phyloP scores from a whole-genome alignment of 2,113 vertebrate species.

The Poeciliopsis occidentalis region DNA sequence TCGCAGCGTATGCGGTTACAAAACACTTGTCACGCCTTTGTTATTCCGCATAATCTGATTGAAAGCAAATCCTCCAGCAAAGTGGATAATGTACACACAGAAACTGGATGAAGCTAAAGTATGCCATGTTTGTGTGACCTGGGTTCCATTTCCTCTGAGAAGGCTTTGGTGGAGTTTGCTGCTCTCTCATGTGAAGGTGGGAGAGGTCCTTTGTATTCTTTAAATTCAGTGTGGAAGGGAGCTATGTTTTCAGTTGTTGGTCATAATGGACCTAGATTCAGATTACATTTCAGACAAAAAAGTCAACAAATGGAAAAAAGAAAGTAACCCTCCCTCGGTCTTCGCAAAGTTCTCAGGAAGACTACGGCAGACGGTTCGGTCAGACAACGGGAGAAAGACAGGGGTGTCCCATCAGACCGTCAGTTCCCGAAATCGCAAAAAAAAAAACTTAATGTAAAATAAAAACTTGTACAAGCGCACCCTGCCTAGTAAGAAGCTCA shows the following conservation, averaged over 20 bases:
- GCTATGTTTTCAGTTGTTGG: slow-evolving; percentile 56
- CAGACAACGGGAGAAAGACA: too few species aligned
- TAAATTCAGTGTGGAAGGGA: slow-evolving; percentile 64
- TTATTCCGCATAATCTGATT: slow-evolving; percentile 66
- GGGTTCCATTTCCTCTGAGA: slow-evolving; percentile 50
- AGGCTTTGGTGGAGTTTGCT: slow-evolving; percentile 57
- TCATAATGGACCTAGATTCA: slow-evolving; percentile 60
- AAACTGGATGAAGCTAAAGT: slow-evolving; percentile 35
- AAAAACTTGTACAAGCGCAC: too few species aligned
- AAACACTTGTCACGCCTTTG: slow-evolving; percentile 68
- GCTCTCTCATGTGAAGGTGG: slow-evolving; percentile 42
- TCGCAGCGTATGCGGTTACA: slow-evolving; percentile 54
- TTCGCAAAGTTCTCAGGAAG: too few species aligned
- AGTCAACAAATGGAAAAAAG: slow-evolving; percentile 36
- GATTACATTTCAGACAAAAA: slow-evolving; percentile 48
- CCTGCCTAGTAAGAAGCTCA: too few species aligned
- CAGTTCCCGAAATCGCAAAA: too few species aligned
- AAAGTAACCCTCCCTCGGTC: slow-evolving; percentile 2
- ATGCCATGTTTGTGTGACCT: slow-evolving; percentile 54
- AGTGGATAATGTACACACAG: slow-evolving; percentile 26
- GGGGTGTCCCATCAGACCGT: too few species aligned
- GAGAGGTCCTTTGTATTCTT: slow-evolving; percentile 57
- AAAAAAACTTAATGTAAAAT: too few species aligned
- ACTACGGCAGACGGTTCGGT: too few species aligned
- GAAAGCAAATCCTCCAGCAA: slow-evolving; percentile 61